Conservation (phyloP, 2,888 invertebrate genomes). For the Crossocerus cetratus region DNA sequence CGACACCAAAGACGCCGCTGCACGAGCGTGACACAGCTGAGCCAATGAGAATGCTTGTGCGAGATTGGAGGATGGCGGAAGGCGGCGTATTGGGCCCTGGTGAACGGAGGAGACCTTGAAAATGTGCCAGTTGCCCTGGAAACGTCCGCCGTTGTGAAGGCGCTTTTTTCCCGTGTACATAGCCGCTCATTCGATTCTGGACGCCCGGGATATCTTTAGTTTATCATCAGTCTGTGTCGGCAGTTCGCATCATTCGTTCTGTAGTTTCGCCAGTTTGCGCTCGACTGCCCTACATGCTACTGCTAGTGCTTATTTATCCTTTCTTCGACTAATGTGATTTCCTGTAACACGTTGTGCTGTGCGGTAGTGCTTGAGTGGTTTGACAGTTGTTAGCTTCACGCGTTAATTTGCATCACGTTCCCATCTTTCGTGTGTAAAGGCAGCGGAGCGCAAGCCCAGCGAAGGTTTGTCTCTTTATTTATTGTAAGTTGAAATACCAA, state of each 20-base stretch:
- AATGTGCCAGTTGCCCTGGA: conserved; percentile 20
- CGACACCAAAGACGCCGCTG: too few relatives aligned
- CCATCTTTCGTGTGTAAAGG: too few relatives aligned
- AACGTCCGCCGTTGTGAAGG: conserved; percentile 38
- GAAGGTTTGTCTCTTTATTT: background rate
- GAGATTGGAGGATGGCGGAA: background rate
- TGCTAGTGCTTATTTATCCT: too few relatives aligned
- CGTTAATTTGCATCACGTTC: too few relatives aligned
- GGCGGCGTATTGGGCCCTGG: background rate
- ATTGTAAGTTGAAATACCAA: background rate
- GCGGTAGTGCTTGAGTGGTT: too few relatives aligned
- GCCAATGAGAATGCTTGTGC: background rate
- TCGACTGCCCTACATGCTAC: background rate
- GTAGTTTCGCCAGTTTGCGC: background rate
- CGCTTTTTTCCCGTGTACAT: background rate
- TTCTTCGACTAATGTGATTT: too few relatives aligned
- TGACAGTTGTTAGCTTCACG: too few relatives aligned
- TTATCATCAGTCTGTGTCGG: background rate
- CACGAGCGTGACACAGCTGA: too few relatives aligned
- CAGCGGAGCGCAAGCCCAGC: background rate
- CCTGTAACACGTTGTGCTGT: too few relatives aligned
- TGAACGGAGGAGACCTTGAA: background rate
- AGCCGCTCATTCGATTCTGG: background rate
- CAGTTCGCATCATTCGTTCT: background rate
- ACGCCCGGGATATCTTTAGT: background rate